Conservation (phyloP, 2,797 vertebrate species). For the Platyrinchus mystaceus region DNA sequence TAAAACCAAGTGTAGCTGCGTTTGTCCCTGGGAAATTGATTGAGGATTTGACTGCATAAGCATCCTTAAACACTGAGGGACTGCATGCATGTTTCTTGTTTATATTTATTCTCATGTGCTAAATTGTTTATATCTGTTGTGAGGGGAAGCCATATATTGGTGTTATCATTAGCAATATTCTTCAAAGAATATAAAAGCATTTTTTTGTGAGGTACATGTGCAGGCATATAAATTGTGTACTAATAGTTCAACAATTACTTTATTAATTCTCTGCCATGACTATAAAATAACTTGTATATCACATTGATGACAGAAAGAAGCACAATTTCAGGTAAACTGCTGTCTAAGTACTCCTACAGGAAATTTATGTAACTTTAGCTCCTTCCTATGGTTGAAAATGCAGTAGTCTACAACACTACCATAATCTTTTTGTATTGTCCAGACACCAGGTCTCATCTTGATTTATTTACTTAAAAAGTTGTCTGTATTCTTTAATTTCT, state of each 20-base stretch:
- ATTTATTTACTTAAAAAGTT: neutral
- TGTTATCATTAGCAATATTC: neutral
- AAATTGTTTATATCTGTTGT: neutral
- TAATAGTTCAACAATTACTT: neutral
- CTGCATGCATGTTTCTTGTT: neutral
- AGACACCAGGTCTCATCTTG: neutral
- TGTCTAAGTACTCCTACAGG: neutral
- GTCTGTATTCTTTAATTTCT: neutral
- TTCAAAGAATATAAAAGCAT: neutral
- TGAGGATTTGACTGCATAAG: rapidly evolving
- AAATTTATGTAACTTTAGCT: constrained; percentile 58
- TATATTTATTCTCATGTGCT: neutral
- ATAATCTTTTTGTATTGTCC: neutral
- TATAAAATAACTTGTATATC: neutral
- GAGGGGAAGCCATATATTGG: neutral
- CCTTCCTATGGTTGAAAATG: constrained; percentile 63
- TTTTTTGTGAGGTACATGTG: neutral
- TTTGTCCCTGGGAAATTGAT: neutral
- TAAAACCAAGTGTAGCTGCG: neutral
- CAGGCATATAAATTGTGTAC: neutral
- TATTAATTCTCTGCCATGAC: neutral
- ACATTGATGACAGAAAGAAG: neutral
- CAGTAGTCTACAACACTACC: neutral
- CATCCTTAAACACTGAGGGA: neutral
- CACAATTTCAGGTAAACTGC: neutral